Evolutionary conservation across 2,888 invertebrate genomes (phyloP).

Genomic region (Agrotis clavis): DNA sequence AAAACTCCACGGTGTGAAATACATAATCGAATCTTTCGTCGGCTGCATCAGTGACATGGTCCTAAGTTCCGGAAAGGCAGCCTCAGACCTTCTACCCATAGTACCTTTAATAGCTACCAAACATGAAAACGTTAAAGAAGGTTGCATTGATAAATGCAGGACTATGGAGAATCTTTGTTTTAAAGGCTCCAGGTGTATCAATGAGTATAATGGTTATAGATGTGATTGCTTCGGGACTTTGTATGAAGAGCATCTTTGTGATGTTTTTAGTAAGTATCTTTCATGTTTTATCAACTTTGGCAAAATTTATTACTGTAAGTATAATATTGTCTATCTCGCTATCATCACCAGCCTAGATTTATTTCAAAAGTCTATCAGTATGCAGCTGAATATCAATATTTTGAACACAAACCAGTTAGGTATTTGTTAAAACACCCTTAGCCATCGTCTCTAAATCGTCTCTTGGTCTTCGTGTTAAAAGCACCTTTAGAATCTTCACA

Average conservation of each 20-base stretch:
- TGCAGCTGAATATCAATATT: no score
- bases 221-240: constrained; percentile 98
- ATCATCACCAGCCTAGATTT: background rate
- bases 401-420: no score
- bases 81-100: constrained; percentile 95
- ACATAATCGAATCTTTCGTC: constrained; percentile 97
- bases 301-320: background rate
- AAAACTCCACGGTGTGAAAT: constrained; percentile 96
- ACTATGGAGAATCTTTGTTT: constrained; percentile 96
- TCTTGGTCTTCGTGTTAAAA: background rate
- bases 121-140: constrained; percentile 97
- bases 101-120: constrained; percentile 96
- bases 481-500: background rate
- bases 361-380: no score
- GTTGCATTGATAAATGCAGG: constrained; percentile 96
- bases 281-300: background rate
- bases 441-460: no score
- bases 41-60: constrained; percentile 97
- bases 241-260: constrained; percentile 98
- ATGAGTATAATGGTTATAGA: constrained; percentile 96
- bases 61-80: constrained; percentile 96
- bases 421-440: no score
- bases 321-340: background rate
- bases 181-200: constrained; percentile 96
- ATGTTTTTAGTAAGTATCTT: constrained; percentile 95